These are phyloP conservation scores for Pelosia muscerda DNA, from an alignment of 2,888 invertebrate genomes.

Conservation along the genomic window DNA sequence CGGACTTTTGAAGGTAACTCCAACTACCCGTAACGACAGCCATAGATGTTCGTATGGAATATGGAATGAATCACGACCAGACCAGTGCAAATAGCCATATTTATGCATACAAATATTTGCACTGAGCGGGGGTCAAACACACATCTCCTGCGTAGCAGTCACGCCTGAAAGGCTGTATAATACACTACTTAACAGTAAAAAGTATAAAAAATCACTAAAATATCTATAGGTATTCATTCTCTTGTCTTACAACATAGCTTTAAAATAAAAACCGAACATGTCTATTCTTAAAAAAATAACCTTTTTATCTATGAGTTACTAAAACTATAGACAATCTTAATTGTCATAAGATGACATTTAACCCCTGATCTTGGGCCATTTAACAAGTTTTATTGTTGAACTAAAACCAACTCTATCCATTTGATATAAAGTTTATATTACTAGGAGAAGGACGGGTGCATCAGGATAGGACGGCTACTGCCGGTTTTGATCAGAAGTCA, in stretches of 20 bases:
- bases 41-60: no score
- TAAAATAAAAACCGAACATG: background rate
- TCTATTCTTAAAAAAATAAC: constrained; percentile 12
- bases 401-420: constrained; percentile 1
- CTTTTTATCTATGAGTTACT: constrained; percentile 29
- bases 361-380: constrained; percentile 34
- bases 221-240: background rate
- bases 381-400: background rate
- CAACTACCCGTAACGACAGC: no score
- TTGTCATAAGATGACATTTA: constrained; percentile 46
- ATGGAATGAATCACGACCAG: no score
- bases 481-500: background rate
- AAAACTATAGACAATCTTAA: constrained; percentile 34
- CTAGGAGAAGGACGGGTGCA: background rate
- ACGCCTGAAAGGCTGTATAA: no score
- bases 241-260: background rate
- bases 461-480: background rate
- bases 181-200: background rate
- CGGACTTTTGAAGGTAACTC: no score
- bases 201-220: background rate
- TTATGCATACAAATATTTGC: no score
- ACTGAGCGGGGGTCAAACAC: no score
- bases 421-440: background rate
- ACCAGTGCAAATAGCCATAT: no score
- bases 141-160: no score